phyloP scores from a whole-genome alignment of 2,888 invertebrate genomes.

The Polylopha cassiicola region DNA sequence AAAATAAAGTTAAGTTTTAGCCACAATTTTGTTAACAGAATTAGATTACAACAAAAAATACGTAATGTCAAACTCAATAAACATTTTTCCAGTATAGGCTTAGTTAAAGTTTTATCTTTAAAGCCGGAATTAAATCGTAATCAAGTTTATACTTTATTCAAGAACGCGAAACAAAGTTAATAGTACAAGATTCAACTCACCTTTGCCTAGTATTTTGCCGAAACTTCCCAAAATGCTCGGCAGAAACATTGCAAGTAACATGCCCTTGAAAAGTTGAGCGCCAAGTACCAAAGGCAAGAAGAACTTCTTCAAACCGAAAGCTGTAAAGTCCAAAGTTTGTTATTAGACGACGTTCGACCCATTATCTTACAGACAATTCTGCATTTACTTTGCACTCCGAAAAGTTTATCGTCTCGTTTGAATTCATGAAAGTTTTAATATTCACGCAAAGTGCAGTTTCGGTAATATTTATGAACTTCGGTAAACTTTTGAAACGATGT shows the following conservation, averaged over 20 bases:
- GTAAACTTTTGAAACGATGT: no score
- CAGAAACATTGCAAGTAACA: constrained; percentile 89
- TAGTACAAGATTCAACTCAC: constrained; percentile 50
- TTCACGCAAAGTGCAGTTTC: no score
- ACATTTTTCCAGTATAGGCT: no score
- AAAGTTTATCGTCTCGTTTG: no score
- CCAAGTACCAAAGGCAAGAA: constrained; percentile 89
- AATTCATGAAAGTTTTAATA: no score
- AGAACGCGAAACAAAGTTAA: not conserved
- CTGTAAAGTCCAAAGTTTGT: constrained; percentile 66
- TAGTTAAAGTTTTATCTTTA: constrained; percentile 3
- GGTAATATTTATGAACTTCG: no score
- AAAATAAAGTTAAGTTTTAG: no score
- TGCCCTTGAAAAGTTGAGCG: constrained; percentile 88
- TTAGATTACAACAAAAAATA: no score
- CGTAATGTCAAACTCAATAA: no score
- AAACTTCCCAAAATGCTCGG: constrained; percentile 90
- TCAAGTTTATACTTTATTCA: constrained; percentile 4
- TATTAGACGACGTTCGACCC: no score
- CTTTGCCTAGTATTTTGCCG: constrained; percentile 90
- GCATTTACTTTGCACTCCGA: constrained; percentile 1
- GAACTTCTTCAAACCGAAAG: constrained; percentile 88
- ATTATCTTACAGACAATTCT: no score
- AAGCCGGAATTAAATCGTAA: constrained; percentile 7
- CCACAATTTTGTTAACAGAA: no score